Conservation (phyloP, 2,113 vertebrate species). For the Circaetus cinerascens region DNA sequence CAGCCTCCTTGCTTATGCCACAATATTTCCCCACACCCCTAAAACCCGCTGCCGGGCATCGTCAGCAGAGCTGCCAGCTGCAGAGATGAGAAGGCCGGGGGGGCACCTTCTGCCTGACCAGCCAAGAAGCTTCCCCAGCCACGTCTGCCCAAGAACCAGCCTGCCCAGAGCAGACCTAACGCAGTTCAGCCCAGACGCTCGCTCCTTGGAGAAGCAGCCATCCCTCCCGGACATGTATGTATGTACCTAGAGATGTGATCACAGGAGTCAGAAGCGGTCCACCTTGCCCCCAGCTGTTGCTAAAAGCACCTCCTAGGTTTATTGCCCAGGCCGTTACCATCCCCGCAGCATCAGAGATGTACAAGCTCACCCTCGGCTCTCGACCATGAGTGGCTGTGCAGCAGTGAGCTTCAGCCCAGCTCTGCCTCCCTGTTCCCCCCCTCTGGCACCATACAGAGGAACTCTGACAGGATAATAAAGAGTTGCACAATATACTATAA, state of each 20-base stretch:
- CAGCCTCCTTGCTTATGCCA: neutral
- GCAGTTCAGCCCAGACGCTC: accelerated
- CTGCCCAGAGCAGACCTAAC: neutral
- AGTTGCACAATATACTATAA: conserved; percentile 74
- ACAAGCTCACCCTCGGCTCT: neutral
- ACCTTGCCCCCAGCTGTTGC: neutral
- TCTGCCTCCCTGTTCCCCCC: neutral
- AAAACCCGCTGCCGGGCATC: neutral
- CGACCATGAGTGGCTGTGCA: neutral
- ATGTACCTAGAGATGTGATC: neutral
- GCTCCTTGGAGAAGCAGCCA: neutral
- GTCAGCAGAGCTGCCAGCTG: neutral
- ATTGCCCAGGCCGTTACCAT: accelerated
- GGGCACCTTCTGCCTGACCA: neutral
- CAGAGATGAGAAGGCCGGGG: neutral
- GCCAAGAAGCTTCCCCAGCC: accelerated
- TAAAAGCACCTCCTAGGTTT: neutral
- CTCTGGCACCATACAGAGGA: conserved; percentile 3
- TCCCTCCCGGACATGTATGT: accelerated
- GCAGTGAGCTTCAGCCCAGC: neutral
- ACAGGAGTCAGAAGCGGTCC: neutral
- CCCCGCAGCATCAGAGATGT: neutral
- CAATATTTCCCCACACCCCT: neutral
- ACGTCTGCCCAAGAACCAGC: neutral
- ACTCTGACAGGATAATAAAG: conserved; percentile 81